Conservation (phyloP, 92 coral and sea anemone genomes). For the Epizoanthus illoricatus region DNA sequence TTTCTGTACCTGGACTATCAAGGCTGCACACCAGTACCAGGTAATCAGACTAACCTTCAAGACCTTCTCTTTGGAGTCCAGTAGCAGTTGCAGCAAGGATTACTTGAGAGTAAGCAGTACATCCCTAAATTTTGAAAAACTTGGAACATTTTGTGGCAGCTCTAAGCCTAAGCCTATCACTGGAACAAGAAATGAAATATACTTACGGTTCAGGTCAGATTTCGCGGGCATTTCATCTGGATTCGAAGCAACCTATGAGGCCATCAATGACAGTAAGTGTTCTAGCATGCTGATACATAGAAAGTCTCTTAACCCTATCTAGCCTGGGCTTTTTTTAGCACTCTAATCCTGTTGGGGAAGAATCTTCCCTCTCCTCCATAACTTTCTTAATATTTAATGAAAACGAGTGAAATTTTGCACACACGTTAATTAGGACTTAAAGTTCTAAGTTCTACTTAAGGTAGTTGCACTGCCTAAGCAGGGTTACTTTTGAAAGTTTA, state of each 20-base stretch:
- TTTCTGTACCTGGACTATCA: background rate
- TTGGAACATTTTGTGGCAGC: slow-evolving; percentile 26
- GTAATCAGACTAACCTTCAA: slow-evolving; percentile 14
- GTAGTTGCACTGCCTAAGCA: too few relatives aligned
- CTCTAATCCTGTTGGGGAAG: too few relatives aligned
- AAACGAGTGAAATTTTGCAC: too few relatives aligned
- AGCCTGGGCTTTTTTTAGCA: too few relatives aligned
- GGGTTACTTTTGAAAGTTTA: too few relatives aligned
- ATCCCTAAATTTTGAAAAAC: background rate
- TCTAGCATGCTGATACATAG: background rate
- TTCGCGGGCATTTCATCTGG: slow-evolving; percentile 11
- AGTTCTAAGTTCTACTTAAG: too few relatives aligned
- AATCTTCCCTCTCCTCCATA: too few relatives aligned
- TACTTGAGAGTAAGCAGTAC: slow-evolving; percentile 24
- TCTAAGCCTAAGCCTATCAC: slow-evolving; percentile 4
- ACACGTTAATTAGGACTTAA: too few relatives aligned
- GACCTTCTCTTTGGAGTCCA: background rate
- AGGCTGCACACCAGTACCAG: background rate
- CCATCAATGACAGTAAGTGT: slow-evolving; percentile 26
- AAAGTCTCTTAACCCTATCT: too few relatives aligned
- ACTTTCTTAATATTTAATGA: too few relatives aligned
- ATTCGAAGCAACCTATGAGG: slow-evolving; percentile 23
- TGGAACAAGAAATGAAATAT: slow-evolving; percentile 17
- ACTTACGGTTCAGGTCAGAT: slow-evolving; percentile 3
- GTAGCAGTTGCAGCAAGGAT: background rate